Evolutionary conservation across 37 sponge, comb jelly and placozoan genomes (phyloP), one percentile per base, ranked within the genome.

Genomic region (Tethya wilhelma): DNA sequence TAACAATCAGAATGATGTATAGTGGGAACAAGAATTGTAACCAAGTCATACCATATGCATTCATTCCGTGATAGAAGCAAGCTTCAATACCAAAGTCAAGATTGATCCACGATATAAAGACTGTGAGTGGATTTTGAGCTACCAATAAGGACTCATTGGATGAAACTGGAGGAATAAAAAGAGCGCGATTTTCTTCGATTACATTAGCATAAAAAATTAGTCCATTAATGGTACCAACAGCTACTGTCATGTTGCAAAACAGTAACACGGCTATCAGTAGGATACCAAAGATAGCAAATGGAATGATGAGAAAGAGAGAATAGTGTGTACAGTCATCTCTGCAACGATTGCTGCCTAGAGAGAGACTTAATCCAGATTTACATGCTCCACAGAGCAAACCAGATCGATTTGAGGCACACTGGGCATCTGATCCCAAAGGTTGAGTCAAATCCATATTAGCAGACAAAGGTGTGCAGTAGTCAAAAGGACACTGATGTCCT

Each of bases 341-440:
- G 43, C 88, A 81, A 44, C 32, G 38, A 23, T 42, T 34, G 23
- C 67, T 59, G 11, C 82, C 64, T 75, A 81, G 60, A 17, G 32
- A 62, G 20, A 74, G 25, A 76, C 88, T 81, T 29, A 58, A 56
- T 1, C 72, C 77, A 38, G 34, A 36, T 12, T 26, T 29, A 45
- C 87, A 87, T 20, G 64, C 56, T 33, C 87, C 73, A 42, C 87
- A 87, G 45, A 87, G 81, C 9, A 80, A 25, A 26, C 87, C 87
- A 28, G 34, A 59, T 20, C 82, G 70, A 38, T 59, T 38, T 58
- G 31, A 43, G 14, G 5, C 20, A 34, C 82, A 81, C 33, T 46
- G 49, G 11, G 38, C 59, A 55, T 64, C 79, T 75, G 76, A 1
- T 6, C 8, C 20, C 17, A n/a, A 66, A 32, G 43, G 28, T 14